Conservation (phyloP, 2,888 invertebrate species). For the Athrips mouffetella region DNA sequence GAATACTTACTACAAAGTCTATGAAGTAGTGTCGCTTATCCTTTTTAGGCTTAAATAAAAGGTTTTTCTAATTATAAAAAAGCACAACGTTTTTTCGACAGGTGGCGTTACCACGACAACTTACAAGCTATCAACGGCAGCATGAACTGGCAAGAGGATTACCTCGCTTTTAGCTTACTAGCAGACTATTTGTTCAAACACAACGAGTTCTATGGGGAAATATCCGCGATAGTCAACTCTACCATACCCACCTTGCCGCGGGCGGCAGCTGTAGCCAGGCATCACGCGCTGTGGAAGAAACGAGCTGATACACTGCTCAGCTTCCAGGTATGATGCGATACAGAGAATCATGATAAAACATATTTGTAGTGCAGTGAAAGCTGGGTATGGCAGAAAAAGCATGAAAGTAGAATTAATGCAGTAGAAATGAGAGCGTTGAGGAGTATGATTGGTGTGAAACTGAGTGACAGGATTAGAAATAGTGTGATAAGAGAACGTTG, state of each 20-base stretch:
- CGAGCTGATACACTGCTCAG: constrained; percentile 68
- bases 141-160: constrained; percentile 75
- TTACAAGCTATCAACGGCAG: constrained; percentile 71
- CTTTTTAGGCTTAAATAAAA: too few relatives aligned
- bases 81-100: constrained; percentile 23
- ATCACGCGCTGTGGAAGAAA: constrained; percentile 68
- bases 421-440: too few relatives aligned
- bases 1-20: too few relatives aligned
- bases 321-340: constrained; percentile 67
- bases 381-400: too few relatives aligned
- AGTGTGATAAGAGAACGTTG: too few relatives aligned
- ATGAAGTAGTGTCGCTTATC: too few relatives aligned
- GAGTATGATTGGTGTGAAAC: too few relatives aligned
- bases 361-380: too few relatives aligned
- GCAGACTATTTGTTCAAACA: constrained; percentile 69
- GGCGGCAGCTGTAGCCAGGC: constrained; percentile 65
- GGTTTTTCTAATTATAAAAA: neutral
- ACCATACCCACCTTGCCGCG: constrained; percentile 64
- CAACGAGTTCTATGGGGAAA: constrained; percentile 68
- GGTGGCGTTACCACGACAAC: constrained; percentile 75
- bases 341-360: too few relatives aligned
- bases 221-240: constrained; percentile 66
- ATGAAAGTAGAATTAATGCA: too few relatives aligned
- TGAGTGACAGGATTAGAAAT: too few relatives aligned
- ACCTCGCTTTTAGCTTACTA: constrained; percentile 61